Evolutionary conservation across 64 coral and sea anemone species (phyloP), one percentile per base, ranked within the genome.

Genomic region (Exaiptasia diaphana): DNA sequence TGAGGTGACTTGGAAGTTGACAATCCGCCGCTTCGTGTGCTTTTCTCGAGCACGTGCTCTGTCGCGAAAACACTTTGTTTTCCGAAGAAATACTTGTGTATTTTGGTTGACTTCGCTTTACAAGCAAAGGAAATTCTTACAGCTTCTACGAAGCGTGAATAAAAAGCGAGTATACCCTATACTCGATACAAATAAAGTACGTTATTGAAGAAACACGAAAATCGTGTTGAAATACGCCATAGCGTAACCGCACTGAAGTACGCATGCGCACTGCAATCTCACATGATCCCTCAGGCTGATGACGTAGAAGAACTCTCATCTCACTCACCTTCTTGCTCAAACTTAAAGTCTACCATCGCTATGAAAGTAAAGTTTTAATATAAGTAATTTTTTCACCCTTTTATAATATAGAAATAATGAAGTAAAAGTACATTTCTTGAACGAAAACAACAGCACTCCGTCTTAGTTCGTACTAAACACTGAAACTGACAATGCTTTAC

Each of bases 241-340:
- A 24, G 46, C 32, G 74, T 38, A n/a, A 3, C 52, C 5, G 48
- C 50, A 76, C 73, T 37, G 73, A 57, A 76, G 73, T 0, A 57
- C 73, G 46, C 49, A 57, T 77, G 74, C 46, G 74, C 50, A 53
- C 52, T 68, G 64, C 64, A 33, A 32, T 68, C 64, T 68, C 64
- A 68, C 64, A 33, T 68, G 64, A 38, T 68, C 64, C 32, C 68
- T 71, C 0, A 41, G 41, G 33, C 34, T 37, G 68, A 44, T 71
- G 2, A 71, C 32, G 68, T 71, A 2, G 5, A 68, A 68, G 28
- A 52, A 52, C 49, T 52, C 49, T n/a, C n/a, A n/a, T n/a, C n/a
- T n/a, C n/a, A n/a, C n/a, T n/a, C n/a, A n/a, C n/a, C n/a, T n/a
- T n/a, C n/a, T n/a, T n/a, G n/a, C n/a, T n/a, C n/a, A n/a, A n/a